Evolutionary conservation across 2,113 vertebrate genomes (phyloP).

Genomic region (Actenoides lindsayi): DNA sequence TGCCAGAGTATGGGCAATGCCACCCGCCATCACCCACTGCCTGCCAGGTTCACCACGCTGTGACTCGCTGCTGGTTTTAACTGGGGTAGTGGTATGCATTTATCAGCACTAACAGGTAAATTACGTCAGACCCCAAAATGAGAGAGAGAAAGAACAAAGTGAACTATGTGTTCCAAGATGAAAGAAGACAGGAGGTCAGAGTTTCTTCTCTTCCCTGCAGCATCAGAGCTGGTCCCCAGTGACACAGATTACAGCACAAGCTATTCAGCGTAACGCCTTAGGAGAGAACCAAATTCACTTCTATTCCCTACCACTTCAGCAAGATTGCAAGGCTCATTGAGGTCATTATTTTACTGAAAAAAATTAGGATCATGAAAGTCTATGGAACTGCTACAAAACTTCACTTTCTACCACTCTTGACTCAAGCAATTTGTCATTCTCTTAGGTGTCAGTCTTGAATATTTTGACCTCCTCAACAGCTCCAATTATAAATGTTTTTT

Average conservation of each 20-base stretch:
- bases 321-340: not conserved
- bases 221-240: not conserved
- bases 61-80: not conserved
- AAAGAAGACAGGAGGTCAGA: not conserved
- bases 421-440: not conserved
- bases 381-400: not conserved
- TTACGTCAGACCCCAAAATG: not conserved
- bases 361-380: not conserved
- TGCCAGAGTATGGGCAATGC: not conserved
- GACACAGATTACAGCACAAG: not conserved
- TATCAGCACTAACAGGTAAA: not conserved
- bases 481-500: not conserved
- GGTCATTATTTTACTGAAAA: not conserved
- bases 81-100: not conserved
- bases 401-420: not conserved
- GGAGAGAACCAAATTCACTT: not conserved
- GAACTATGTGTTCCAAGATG: not conserved
- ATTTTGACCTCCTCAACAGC: not conserved
- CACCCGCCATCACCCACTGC: not conserved
- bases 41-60: not conserved
- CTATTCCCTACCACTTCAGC: not conserved
- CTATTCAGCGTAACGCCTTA: not conserved
- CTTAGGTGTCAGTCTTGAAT: not conserved
- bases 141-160: not conserved
- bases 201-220: not conserved